Evolutionary conservation across 2,888 invertebrate species (phyloP), one percentile per base, ranked within the genome.

Genomic region (Eristalis pertinax): DNA sequence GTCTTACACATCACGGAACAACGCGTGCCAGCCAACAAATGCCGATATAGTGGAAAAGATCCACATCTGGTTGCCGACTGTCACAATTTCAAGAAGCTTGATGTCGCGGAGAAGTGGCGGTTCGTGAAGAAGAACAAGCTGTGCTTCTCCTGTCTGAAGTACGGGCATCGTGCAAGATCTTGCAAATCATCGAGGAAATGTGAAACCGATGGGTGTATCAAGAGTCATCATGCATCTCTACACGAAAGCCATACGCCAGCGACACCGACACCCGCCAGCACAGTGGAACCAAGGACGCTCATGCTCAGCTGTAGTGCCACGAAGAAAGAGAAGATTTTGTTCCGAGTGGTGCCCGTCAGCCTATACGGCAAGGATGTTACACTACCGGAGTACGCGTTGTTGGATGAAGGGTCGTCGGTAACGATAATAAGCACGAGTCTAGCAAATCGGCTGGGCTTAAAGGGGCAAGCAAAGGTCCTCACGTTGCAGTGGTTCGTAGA

Each of bases 71-170:
- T 26, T 26, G 26, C 26, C 26, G 26, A 26, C 26, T 26, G 26
- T 26, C 26, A 26, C 26, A 26, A 2, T 10, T 68, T 22, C 43
- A 19, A 15, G 13, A 43, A 32, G 8, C 26, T 67, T 19, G 58
- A 76, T 5, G 15, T 60, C 11, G n/a, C 60, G 32, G 62, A 32
- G 2, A 50, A 26, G 13, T 68, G 77, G 68, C 35, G 7, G 7
- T 77, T 69, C 62, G 32, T 63, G 4, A 77, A 77, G 50, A 43
- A 35, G 8, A 69, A 77, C n/a, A 60, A 8, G 62, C 13, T 76
- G 32, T 76, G 60, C 24, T 76, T 76, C 24, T 56, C 24, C 15
- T 77, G 77, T 50, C 32, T 77, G 22, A 77, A 69, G 26, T 69
- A 24, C 15, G 68, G 43, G 10, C 69, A 77, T 62, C 26, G 38